phyloP scores from a whole-genome alignment of 2,888 invertebrate species.

The Teleiodes luculella region DNA sequence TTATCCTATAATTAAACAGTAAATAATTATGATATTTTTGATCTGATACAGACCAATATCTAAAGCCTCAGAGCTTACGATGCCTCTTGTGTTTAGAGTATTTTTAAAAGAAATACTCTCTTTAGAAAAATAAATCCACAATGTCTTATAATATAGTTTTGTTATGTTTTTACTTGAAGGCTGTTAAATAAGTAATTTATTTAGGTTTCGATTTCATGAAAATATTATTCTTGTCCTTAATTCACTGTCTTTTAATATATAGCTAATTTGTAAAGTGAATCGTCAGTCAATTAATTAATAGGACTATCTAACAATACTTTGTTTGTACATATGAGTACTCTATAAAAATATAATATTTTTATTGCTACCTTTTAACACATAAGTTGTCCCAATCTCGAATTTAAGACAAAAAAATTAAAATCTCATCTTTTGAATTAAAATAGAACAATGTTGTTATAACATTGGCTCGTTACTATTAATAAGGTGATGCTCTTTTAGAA shows the following conservation, averaged over 20 bases:
- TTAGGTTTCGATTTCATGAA: neutral
- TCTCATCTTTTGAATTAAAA: neutral
- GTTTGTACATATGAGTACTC: constrained; percentile 9
- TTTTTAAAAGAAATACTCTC: neutral
- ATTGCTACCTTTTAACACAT: neutral
- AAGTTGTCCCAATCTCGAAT: neutral
- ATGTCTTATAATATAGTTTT: too few species aligned
- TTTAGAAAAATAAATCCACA: too few species aligned
- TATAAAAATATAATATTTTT: constrained; percentile 6
- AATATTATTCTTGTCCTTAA: neutral
- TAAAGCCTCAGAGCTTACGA: constrained; percentile 43
- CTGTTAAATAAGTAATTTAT: neutral
- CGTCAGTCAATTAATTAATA: constrained; percentile 15
- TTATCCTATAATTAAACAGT: constrained; percentile 12
- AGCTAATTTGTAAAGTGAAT: neutral
- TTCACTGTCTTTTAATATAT: neutral
- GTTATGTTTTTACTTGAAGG: too few species aligned
- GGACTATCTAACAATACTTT: constrained; percentile 11
- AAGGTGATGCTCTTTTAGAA: neutral
- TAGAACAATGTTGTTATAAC: neutral
- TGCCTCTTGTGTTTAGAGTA: neutral
- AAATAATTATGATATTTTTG: constrained; percentile 32
- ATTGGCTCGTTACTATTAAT: neutral
- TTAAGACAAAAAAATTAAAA: neutral
- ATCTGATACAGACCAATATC: constrained; percentile 71